Conservation (phyloP, 2,113 vertebrate species). For the Dicentrarchus labrax region DNA sequence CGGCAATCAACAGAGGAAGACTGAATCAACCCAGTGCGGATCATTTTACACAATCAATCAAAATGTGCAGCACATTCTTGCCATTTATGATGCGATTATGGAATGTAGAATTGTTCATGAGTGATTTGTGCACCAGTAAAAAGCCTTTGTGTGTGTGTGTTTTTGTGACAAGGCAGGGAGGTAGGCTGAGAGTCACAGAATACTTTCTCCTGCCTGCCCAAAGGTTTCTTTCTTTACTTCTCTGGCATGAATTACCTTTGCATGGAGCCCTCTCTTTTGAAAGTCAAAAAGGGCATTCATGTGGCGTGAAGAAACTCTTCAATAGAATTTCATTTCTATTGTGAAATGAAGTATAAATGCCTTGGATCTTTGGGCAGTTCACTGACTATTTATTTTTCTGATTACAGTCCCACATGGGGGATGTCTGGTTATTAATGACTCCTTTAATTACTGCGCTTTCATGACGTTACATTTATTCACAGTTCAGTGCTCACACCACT, state of each 20-base stretch:
- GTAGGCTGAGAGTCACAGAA: constrained; percentile 47
- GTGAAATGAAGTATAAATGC: constrained; percentile 6
- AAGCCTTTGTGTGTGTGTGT: constrained; percentile 13
- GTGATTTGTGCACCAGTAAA: constrained; percentile 31
- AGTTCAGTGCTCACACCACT: constrained; percentile 9
- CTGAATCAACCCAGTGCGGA: constrained; percentile 2
- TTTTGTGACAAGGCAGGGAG: constrained; percentile 9
- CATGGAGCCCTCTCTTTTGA: constrained; percentile 64
- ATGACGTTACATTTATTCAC: constrained; percentile 10
- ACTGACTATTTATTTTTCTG: constrained; percentile 6
- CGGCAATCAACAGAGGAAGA: background rate
- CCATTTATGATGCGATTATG: constrained; percentile 12
- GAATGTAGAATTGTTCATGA: constrained; percentile 1
- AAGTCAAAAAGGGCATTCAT: constrained; percentile 73
- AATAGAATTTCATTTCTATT: constrained; percentile 25
- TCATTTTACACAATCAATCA: constrained; percentile 8
- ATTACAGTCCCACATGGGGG: background rate
- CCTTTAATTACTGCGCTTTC: constrained; percentile 15
- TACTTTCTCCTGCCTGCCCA: constrained; percentile 30
- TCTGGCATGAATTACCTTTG: constrained; percentile 55
- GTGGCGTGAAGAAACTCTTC: constrained; percentile 13
- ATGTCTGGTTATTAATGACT: constrained; percentile 22
- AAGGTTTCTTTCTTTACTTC: constrained; percentile 43
- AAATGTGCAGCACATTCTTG: constrained; percentile 7
- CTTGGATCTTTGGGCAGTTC: constrained; percentile 16